Conservation (phyloP, 2,113 vertebrate species). For the Salvator merianae region DNA sequence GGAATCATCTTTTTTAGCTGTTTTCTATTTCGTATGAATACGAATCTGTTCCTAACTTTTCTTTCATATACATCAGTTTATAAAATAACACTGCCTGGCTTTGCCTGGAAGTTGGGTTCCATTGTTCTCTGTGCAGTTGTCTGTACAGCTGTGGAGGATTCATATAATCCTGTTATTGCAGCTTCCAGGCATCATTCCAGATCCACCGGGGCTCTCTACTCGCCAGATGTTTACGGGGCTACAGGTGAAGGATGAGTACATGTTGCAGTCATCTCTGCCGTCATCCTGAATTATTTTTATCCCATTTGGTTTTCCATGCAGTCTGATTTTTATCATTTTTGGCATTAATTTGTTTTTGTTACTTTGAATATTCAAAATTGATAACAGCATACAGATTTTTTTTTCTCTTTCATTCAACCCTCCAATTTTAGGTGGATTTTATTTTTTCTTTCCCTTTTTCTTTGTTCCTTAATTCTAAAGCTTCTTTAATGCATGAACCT, state of each 20-base stretch:
- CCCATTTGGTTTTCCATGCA: slow-evolving; percentile 60
- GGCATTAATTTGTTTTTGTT: slow-evolving; percentile 62
- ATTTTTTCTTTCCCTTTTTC: slow-evolving; percentile 53
- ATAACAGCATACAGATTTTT: slow-evolving; percentile 45
- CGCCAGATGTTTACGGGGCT: slow-evolving; percentile 91
- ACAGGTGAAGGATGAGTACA: slow-evolving; percentile 97
- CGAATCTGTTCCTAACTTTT: neutral
- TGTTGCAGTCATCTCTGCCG: slow-evolving; percentile 72
- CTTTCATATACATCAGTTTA: neutral
- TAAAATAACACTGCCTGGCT: slow-evolving; percentile 30
- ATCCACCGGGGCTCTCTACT: slow-evolving; percentile 96
- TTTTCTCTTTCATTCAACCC: slow-evolving; percentile 30
- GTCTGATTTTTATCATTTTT: slow-evolving; percentile 57
- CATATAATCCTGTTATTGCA: slow-evolving; percentile 90
- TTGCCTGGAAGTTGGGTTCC: slow-evolving; percentile 14
- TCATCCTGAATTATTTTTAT: slow-evolving; percentile 67
- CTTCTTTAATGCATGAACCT: slow-evolving; percentile 61
- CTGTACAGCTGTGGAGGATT: slow-evolving; percentile 75
- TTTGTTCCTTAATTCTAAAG: slow-evolving; percentile 51
- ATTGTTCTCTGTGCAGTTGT: slow-evolving; percentile 58
- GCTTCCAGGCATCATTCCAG: slow-evolving; percentile 97
- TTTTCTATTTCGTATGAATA: neutral
- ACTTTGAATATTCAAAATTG: slow-evolving; percentile 53
- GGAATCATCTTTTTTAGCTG: neutral
- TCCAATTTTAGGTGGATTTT: slow-evolving; percentile 55